These are phyloP conservation scores for Porites lobata DNA, from an alignment of 92 coral and sea anemone species.

Conservation along the genomic window DNA sequence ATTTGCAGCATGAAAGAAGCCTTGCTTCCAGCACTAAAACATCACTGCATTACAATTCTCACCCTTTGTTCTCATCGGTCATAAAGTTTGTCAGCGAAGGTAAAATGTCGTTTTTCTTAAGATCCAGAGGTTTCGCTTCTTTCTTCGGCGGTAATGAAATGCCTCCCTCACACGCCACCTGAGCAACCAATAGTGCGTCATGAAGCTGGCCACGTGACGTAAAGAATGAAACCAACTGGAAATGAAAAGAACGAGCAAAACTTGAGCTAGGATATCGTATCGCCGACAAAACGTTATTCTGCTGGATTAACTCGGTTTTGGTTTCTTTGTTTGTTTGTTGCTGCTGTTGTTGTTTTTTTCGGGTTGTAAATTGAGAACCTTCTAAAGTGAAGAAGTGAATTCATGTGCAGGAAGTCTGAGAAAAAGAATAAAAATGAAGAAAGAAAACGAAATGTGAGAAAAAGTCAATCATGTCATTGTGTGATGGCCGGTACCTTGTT, in stretches of 20 bases:
- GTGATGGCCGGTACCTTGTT: constrained; percentile 62
- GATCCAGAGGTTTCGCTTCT: constrained; percentile 60
- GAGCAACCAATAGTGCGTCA: constrained; percentile 94
- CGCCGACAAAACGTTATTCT: too few species aligned
- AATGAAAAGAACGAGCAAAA: neutral
- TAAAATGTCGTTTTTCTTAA: constrained; percentile 76
- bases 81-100: constrained; percentile 71
- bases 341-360: too few species aligned
- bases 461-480: neutral
- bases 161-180: constrained; percentile 93
- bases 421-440: neutral
- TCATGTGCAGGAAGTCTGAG: too few species aligned
- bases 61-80: constrained; percentile 68
- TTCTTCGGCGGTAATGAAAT: constrained; percentile 58
- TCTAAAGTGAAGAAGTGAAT: too few species aligned
- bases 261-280: neutral
- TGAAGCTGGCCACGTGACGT: constrained; percentile 95
- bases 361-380: too few species aligned
- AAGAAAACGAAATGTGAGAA: too few species aligned
- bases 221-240: constrained; percentile 90
- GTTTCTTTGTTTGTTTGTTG: too few species aligned
- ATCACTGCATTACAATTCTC: neutral
- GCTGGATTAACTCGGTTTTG: neutral
- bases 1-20: too few species aligned
- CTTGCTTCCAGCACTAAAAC: neutral